These are phyloP conservation scores for Sussaba pulchella DNA, from an alignment of 2,888 invertebrate species.

Conservation along the genomic window DNA sequence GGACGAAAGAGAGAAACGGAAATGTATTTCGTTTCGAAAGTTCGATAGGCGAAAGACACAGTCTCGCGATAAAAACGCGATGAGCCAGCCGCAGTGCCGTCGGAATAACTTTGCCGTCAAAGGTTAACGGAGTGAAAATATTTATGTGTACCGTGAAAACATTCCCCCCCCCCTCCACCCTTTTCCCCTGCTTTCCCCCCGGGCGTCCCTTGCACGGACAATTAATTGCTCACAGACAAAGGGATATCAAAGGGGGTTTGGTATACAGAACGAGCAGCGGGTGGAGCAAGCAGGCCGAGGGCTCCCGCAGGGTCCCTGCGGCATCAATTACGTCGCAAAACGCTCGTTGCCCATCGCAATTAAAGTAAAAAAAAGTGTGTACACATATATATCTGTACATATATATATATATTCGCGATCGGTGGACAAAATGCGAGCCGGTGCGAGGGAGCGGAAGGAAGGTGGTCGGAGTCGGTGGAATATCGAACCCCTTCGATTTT, in stretches of 20 bases:
- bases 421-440: slow-evolving; percentile 42
- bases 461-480: slow-evolving; percentile 33
- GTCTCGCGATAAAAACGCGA: slow-evolving; percentile 5
- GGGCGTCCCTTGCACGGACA: slow-evolving; percentile 72
- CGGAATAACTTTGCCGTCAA: slow-evolving; percentile 70
- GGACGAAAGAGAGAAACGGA: neutral
- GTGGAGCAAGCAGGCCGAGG: slow-evolving; percentile 45
- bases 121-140: slow-evolving; percentile 78
- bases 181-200: neutral
- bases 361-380: slow-evolving; percentile 78
- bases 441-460: slow-evolving; percentile 19
- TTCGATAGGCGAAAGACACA: slow-evolving; percentile 41
- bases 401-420: slow-evolving; percentile 70
- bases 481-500: slow-evolving; percentile 66
- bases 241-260: slow-evolving; percentile 73
- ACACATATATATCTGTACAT: no score
- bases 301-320: slow-evolving; percentile 72
- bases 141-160: slow-evolving; percentile 75
- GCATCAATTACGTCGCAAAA: slow-evolving; percentile 75
- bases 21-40: neutral
- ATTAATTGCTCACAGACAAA: slow-evolving; percentile 76
- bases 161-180: slow-evolving; percentile 62
- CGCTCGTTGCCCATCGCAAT: slow-evolving; percentile 74
- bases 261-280: slow-evolving; percentile 18
- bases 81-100: slow-evolving; percentile 6